Evolutionary conservation across 2,888 invertebrate species (phyloP).

Genomic region (Noctua fimbriata): DNA sequence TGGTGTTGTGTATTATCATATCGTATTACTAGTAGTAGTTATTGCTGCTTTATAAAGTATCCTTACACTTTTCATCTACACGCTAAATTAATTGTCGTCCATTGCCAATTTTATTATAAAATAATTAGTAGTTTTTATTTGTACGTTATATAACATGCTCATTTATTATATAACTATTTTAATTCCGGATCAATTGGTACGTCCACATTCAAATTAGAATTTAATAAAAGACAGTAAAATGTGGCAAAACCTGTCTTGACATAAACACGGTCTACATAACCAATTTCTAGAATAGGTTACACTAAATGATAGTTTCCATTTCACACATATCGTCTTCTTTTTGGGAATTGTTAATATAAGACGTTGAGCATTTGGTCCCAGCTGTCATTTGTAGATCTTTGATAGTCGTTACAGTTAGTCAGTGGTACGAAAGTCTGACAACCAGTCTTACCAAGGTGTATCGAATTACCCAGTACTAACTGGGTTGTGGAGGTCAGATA

Average conservation of each 20-base stretch:
- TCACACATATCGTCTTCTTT: background rate
- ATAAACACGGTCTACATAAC: background rate
- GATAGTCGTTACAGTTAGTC: background rate
- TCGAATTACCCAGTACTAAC: background rate
- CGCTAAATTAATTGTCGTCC: slow-evolving; percentile 1
- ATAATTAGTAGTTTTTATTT: background rate
- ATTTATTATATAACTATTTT: background rate
- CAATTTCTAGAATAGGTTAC: background rate
- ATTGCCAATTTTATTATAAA: slow-evolving; percentile 22
- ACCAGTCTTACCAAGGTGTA: background rate
- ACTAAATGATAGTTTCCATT: background rate
- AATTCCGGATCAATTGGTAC: background rate
- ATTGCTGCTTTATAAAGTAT: slow-evolving; percentile 19
- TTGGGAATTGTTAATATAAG: background rate
- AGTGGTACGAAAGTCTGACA: background rate
- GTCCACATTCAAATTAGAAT: background rate
- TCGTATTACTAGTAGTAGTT: slow-evolving; percentile 33
- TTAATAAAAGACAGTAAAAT: background rate
- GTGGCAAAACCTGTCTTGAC: too few species aligned
- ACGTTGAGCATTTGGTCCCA: background rate
- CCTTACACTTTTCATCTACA: slow-evolving; percentile 9
- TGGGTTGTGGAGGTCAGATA: background rate
- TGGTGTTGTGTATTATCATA: slow-evolving; percentile 40
- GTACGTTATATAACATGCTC: background rate
- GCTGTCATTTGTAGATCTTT: background rate